These are phyloP conservation scores for Lasiurus cinereus DNA, from an alignment of 2,113 vertebrate genomes.

Conservation along the genomic window DNA sequence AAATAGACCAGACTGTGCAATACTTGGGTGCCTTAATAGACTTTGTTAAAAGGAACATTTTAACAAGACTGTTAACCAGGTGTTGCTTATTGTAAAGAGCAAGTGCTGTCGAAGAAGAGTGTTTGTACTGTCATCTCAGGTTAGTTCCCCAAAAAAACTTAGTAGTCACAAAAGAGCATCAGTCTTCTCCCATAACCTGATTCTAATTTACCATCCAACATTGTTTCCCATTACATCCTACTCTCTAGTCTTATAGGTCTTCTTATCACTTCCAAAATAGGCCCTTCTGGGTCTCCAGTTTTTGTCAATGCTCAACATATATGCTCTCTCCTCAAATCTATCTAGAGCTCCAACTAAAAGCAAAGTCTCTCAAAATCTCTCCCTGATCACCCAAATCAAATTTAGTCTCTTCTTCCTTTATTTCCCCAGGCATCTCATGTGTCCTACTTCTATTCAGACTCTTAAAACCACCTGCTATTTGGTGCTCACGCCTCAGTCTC, in stretches of 20 bases:
- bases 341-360: background rate
- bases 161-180: background rate
- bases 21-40: background rate
- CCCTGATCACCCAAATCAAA: background rate
- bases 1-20: background rate
- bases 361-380: background rate
- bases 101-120: background rate
- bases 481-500: background rate
- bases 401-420: background rate
- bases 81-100: background rate
- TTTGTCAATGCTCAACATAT: background rate
- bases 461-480: background rate
- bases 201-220: background rate
- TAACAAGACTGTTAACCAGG: background rate
- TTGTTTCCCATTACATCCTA: background rate
- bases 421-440: background rate
- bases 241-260: background rate
- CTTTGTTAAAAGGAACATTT: background rate
- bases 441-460: background rate
- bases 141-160: slow-evolving; percentile 12
- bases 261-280: background rate
- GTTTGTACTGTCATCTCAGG: background rate
- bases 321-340: background rate
- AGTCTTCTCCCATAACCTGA: background rate
- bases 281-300: background rate